phyloP scores from a whole-genome alignment of 2,797 vertebrate species.

The Chaenodraco wilsoni region DNA sequence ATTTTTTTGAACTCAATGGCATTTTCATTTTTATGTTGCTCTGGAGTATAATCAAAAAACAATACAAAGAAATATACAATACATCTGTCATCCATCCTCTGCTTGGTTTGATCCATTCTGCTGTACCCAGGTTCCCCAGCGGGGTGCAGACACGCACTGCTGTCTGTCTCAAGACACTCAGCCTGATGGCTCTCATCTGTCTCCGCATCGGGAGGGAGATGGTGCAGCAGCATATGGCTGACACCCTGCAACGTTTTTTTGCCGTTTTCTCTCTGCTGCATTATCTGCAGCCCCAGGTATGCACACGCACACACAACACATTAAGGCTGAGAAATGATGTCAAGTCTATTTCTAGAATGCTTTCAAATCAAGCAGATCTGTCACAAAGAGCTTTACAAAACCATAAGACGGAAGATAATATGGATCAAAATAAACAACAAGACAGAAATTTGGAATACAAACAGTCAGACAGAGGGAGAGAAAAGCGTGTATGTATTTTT shows the following conservation, averaged over 20 bases:
- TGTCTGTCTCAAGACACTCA: constrained; percentile 94
- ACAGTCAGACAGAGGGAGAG: background rate
- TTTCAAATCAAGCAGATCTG: constrained; percentile 29
- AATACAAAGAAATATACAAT: background rate
- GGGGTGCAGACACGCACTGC: constrained; percentile 94
- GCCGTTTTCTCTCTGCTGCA: constrained; percentile 90
- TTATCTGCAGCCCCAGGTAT: constrained; percentile 89
- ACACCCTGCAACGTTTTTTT: constrained; percentile 91
- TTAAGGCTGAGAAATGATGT: constrained; percentile 6
- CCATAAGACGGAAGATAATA: constrained; percentile 1
- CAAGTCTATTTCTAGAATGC: constrained; percentile 31
- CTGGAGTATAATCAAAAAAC: constrained; percentile 5
- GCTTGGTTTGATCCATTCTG: constrained; percentile 29
- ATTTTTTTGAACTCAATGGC: background rate
- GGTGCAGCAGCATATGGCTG: constrained; percentile 96
- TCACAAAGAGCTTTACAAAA: constrained; percentile 15
- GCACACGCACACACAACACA: background rate
- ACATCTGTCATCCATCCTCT: constrained; percentile 30
- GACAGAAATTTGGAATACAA: constrained; percentile 13
- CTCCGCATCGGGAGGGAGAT: constrained; percentile 96
- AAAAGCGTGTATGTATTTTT: background rate
- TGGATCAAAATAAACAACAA: background rate
- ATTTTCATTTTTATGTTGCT: constrained; percentile 10
- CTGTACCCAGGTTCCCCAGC: constrained; percentile 90
- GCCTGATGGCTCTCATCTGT: constrained; percentile 95